Conservation (phyloP, 2,888 invertebrate genomes). For the Heliconius aoede region DNA sequence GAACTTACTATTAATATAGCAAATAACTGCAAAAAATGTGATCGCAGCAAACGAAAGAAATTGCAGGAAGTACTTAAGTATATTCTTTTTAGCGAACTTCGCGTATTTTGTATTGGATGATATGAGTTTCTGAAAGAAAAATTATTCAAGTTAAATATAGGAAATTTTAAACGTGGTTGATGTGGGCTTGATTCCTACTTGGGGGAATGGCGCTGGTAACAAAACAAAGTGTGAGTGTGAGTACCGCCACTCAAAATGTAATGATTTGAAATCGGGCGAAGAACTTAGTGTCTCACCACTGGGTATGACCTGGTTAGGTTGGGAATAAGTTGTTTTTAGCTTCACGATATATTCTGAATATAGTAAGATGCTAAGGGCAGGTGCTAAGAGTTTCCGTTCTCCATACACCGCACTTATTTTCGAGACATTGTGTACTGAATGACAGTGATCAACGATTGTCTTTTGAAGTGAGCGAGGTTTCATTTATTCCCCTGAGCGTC, state of each 20-base stretch:
- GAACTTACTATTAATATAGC: conserved; percentile 11
- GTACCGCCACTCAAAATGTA: not conserved
- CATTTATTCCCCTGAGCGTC: too few relatives aligned
- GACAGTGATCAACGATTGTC: too few relatives aligned
- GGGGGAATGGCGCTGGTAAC: not conserved
- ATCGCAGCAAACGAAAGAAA: conserved; percentile 1
- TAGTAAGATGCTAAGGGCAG: too few relatives aligned
- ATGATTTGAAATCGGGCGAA: not conserved
- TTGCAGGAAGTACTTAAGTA: not conserved
- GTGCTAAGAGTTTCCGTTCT: too few relatives aligned
- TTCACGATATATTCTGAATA: not conserved
- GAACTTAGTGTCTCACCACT: not conserved
- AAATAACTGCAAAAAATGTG: not conserved
- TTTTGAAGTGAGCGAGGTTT: too few relatives aligned
- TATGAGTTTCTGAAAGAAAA: not conserved
- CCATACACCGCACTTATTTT: too few relatives aligned
- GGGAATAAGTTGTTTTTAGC: not conserved
- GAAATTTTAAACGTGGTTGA: not conserved
- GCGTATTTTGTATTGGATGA: not conserved
- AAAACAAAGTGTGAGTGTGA: not conserved
- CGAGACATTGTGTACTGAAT: too few relatives aligned
- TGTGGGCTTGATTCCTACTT: not conserved
- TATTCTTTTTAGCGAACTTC: not conserved
- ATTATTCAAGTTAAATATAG: not conserved
- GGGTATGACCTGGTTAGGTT: not conserved